phyloP scores from a whole-genome alignment of 2,797 vertebrate genomes.

The Euphonia xanthogaster region DNA sequence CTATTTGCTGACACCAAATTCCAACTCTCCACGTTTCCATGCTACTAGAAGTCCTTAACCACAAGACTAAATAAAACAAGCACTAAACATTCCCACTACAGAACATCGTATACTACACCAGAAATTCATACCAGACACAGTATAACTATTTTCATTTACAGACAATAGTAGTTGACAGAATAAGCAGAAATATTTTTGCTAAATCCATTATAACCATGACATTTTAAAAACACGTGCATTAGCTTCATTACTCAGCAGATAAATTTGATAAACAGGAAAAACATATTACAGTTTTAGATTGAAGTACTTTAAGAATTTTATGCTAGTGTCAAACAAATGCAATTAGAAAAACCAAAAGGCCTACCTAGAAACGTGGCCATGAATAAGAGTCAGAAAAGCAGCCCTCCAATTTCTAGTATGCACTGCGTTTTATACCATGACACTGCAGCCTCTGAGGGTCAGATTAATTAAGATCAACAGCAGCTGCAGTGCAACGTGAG shows the following conservation, averaged over 20 bases:
- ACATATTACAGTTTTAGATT: not conserved
- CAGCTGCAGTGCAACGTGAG: conserved; percentile 84
- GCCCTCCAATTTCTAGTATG: conserved; percentile 26
- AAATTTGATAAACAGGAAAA: not conserved
- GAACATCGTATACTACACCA: not conserved
- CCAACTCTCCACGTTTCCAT: not conserved
- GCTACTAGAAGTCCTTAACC: not conserved
- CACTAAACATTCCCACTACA: not conserved
- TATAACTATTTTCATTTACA: not conserved
- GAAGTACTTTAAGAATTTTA: not conserved
- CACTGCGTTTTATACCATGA: conserved; percentile 55
- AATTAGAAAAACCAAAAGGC: not conserved
- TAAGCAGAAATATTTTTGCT: not conserved
- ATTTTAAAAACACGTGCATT: not conserved
- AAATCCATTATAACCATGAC: not conserved
- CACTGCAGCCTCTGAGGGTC: conserved; percentile 76
- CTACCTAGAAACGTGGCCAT: not conserved
- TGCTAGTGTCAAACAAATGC: not conserved
- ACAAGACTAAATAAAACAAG: not conserved
- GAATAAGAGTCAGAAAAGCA: conserved; percentile 15
- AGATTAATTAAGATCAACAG: conserved; percentile 80
- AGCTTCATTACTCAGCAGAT: not conserved
- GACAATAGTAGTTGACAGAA: not conserved
- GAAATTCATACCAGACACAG: not conserved
- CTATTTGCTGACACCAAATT: not conserved